phyloP scores from a whole-genome alignment of 2,797 vertebrate genomes.

The Phrynocephalus forsythii region DNA sequence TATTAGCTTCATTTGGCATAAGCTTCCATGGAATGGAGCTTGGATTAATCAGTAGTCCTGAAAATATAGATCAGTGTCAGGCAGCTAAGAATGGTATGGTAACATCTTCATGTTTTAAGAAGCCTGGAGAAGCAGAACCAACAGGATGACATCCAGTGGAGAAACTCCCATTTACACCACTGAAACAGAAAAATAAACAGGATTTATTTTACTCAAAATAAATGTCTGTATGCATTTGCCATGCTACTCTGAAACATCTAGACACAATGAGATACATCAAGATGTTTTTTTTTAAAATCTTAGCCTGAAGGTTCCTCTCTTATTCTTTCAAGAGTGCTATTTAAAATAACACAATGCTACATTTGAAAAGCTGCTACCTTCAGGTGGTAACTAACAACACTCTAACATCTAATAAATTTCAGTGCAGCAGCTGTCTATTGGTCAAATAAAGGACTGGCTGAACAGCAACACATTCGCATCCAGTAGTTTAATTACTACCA shows the following conservation, averaged over 20 bases:
- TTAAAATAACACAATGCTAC: slow-evolving; percentile 4
- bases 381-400: neutral
- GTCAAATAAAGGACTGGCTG: neutral
- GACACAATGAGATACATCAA: neutral
- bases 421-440: neutral
- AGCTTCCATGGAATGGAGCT: too few species aligned
- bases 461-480: neutral
- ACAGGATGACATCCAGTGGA: neutral
- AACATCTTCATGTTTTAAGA: neutral
- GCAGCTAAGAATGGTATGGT: neutral
- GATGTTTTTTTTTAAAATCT: neutral
- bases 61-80: neutral
- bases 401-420: neutral
- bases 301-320: slow-evolving; percentile 11
- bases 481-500: neutral
- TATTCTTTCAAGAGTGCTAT: slow-evolving; percentile 27
- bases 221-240: neutral
- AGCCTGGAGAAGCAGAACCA: neutral
- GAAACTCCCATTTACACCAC: neutral
- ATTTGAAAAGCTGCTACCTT: slow-evolving; percentile 28
- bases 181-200: neutral
- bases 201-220: neutral
- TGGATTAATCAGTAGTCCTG: neutral
- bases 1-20: too few species aligned
- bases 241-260: neutral